A percentile compares a stretch with the other conserved stretches of the same genome.
Evolutionary conservation across 2,888 invertebrate genomes (phyloP).

Genomic region (Gnatocerus cornutus): DNA sequence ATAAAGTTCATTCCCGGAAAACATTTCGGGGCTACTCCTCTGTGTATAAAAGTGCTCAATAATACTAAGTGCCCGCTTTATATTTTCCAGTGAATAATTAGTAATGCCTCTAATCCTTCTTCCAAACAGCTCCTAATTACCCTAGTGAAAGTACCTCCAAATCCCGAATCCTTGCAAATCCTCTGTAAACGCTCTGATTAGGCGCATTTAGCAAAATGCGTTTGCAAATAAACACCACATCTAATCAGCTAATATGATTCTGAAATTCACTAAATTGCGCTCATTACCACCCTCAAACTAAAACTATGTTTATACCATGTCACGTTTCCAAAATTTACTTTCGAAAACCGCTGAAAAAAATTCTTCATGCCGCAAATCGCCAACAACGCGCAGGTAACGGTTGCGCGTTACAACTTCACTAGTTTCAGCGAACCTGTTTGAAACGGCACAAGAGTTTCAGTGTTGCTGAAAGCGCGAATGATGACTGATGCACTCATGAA

Average conservation of each 20-base stretch:
- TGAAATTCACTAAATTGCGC: background rate
- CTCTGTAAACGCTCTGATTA: constrained; percentile 14
- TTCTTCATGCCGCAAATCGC: constrained; percentile 6
- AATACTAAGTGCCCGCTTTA: background rate
- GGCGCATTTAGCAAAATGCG: constrained; percentile 1
- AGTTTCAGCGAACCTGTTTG: constrained; percentile 43
- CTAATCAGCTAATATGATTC: constrained; percentile 19
- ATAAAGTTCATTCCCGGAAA: too few species aligned
- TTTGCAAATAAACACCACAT: constrained; percentile 20
- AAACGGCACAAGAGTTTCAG: constrained; percentile 50
- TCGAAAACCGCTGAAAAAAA: constrained; percentile 11
- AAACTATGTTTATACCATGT: background rate
- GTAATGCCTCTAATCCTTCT: background rate
- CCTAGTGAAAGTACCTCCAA: background rate
- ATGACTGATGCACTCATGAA: constrained; percentile 28
- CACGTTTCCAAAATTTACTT: constrained; percentile 2
- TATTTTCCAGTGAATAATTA: background rate
- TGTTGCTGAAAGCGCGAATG: constrained; percentile 52
- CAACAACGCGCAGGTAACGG: constrained; percentile 52
- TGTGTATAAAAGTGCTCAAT: too few species aligned
- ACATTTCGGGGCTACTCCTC: too few species aligned
- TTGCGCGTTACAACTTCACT: constrained; percentile 53
- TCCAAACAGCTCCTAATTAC: constrained; percentile 5
- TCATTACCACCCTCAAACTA: background rate
- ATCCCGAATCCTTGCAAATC: constrained; percentile 8